Conservation (phyloP, 2,797 vertebrate species). For the Tiaroga cobitis region DNA sequence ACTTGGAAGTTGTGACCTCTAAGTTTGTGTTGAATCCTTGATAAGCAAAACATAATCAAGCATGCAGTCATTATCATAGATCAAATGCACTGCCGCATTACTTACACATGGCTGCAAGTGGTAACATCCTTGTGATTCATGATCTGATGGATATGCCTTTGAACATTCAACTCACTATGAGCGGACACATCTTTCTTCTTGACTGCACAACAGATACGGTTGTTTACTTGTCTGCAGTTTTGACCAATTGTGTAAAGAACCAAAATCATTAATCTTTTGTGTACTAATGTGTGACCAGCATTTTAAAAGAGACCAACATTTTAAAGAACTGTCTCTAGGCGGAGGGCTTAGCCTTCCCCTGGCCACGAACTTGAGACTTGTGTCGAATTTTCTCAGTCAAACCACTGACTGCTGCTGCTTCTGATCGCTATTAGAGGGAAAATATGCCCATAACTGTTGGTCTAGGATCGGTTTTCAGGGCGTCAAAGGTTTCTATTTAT, state of each 20-base stretch:
- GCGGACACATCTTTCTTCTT: conserved; percentile 57
- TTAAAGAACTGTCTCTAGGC: neutral
- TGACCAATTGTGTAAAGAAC: conserved; percentile 57
- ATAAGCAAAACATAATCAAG: conserved; percentile 68
- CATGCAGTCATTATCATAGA: conserved; percentile 67
- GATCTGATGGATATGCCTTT: conserved; percentile 53
- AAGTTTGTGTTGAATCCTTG: conserved; percentile 66
- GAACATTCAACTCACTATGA: conserved; percentile 26
- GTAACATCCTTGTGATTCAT: conserved; percentile 58
- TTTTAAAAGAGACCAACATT: neutral
- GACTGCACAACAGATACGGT: conserved; percentile 58
- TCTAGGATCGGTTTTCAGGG: neutral
- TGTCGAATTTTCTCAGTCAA: neutral
- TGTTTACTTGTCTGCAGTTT: conserved; percentile 49
- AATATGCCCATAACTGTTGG: neutral
- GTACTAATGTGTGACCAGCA: conserved; percentile 32
- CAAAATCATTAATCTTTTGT: conserved; percentile 25
- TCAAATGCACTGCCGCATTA: conserved; percentile 64
- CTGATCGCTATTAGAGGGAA: neutral
- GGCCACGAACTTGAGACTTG: neutral
- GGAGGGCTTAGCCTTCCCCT: neutral
- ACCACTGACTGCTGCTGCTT: neutral
- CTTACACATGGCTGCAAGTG: conserved; percentile 59
- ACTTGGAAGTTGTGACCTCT: conserved; percentile 64
- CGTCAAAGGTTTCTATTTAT: neutral